Evolutionary conservation across 2,888 invertebrate genomes (phyloP).

Genomic region (Venustoraphidia nigricollis): DNA sequence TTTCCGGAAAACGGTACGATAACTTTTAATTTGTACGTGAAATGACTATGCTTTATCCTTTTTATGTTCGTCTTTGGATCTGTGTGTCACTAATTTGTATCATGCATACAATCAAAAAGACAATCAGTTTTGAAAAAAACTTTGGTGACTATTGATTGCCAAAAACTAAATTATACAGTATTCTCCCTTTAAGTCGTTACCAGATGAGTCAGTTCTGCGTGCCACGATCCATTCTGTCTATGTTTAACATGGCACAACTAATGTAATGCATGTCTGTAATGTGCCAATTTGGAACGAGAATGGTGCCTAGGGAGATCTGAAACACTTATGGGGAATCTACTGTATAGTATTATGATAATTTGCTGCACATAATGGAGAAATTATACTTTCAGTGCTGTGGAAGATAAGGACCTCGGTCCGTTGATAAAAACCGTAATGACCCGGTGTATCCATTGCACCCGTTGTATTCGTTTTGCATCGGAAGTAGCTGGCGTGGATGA

Average conservation of each 20-base stretch:
- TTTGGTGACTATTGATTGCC: too few relatives aligned
- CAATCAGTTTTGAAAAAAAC: background rate
- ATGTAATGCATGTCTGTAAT: too few relatives aligned
- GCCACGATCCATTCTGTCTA: too few relatives aligned
- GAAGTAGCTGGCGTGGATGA: constrained; percentile 99
- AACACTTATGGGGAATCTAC: too few relatives aligned
- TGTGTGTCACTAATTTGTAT: background rate
- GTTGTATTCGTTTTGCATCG: constrained; percentile 95
- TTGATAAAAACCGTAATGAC: constrained; percentile 99
- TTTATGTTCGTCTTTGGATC: background rate
- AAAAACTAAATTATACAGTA: too few relatives aligned
- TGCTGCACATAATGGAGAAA: too few relatives aligned
- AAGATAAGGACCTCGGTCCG: constrained; percentile 98
- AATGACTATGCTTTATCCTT: background rate
- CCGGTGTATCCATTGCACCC: constrained; percentile 96
- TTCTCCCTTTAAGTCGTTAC: too few relatives aligned
- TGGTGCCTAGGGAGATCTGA: too few relatives aligned
- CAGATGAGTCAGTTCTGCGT: too few relatives aligned
- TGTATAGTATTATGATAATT: background rate
- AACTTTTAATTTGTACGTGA: background rate
- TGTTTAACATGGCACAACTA: too few relatives aligned
- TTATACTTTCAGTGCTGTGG: constrained; percentile 64
- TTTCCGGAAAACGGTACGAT: constrained; percentile 69
- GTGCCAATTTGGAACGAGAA: too few relatives aligned
- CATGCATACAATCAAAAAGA: background rate